Evolutionary conservation across 2,113 vertebrate species (phyloP), one percentile per base, ranked within the genome.

Genomic region (Erinaceus europaeus): DNA sequence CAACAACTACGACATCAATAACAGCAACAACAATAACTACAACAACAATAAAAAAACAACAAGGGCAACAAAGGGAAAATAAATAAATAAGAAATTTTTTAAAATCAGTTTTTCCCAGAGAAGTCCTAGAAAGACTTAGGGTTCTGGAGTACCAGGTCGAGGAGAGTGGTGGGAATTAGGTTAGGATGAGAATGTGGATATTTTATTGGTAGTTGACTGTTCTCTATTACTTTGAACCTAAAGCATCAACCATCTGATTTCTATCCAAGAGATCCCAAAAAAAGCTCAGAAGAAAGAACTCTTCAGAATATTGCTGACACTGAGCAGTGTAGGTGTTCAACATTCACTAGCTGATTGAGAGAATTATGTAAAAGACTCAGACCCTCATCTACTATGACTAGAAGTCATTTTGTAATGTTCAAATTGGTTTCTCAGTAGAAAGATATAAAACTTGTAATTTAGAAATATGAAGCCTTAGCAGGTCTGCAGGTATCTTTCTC

Each of bases 111-210:
- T 74, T 57, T 1, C 2, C 65, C 36, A 64, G 79, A 65, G 18
- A 57, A 81, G n/a, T 57, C 77, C 34, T 7, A 46, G 75, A 27
- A 90, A 69, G 17, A 59, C 27, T n/a, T n/a, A 88, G 36, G 13
- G 38, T 32, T 78, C 4, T 65, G 18, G 20, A 69, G 57, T 50
- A 68, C 52, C 18, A 72, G 62, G 29, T 29, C 53, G 21, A 64
- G 7, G 9, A 69, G 21, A 10, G 38, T 36, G n/a, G 9, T 74
- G 59, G 9, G 13, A 73, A 20, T 50, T 32, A 53, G 83, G 32
- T 46, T 53, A 79, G n/a, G 53, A 18, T 85, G 44, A 65, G 23
- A 65, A 36, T 5, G 32, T 2, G 42, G 15, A 32, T 2, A 38
- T 38, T 15, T 17, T 20, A 34, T 57, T 50, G 4, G 7, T n/a